Evolutionary conservation across 2,888 invertebrate species (phyloP).

Genomic region (Catocala nupta): DNA sequence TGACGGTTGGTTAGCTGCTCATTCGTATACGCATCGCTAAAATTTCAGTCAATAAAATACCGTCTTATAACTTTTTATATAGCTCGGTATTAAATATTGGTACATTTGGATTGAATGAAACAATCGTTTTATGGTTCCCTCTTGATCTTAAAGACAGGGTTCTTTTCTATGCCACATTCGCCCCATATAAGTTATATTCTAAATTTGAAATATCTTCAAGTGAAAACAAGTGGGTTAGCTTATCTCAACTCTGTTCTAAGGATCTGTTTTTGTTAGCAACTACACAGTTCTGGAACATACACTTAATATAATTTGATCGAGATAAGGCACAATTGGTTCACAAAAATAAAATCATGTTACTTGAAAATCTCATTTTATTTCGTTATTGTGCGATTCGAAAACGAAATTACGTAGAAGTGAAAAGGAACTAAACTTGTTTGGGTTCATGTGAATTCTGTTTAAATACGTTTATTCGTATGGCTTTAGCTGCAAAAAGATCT

Average conservation of each 20-base stretch:
- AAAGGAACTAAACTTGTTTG: no score
- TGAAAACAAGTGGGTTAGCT: neutral
- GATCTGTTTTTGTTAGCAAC: slow-evolving; percentile 4
- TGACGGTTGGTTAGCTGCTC: slow-evolving; percentile 44
- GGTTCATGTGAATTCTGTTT: no score
- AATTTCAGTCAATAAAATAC: slow-evolving; percentile 39
- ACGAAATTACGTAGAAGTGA: no score
- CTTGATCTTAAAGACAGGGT: slow-evolving; percentile 26
- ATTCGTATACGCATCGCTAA: slow-evolving; percentile 36
- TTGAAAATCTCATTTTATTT: no score
- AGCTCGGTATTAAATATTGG: slow-evolving; percentile 29
- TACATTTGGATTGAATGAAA: slow-evolving; percentile 42
- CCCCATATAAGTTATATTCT: neutral
- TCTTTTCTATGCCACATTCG: slow-evolving; percentile 25
- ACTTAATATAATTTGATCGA: neutral
- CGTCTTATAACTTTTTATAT: slow-evolving; percentile 30
- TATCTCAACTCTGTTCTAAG: slow-evolving; percentile 8
- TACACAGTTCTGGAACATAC: no score
- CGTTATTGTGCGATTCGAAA: no score
- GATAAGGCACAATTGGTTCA: neutral
- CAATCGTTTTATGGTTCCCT: slow-evolving; percentile 36
- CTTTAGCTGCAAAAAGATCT: no score
- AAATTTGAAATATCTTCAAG: slow-evolving; percentile 6
- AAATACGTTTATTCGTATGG: no score
- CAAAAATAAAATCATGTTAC: no score